Percentiles rank a stretch among this genome's conserved stretches.
phyloP scores from a whole-genome alignment of 2,797 vertebrate genomes.

The Labroides dimidiatus region DNA sequence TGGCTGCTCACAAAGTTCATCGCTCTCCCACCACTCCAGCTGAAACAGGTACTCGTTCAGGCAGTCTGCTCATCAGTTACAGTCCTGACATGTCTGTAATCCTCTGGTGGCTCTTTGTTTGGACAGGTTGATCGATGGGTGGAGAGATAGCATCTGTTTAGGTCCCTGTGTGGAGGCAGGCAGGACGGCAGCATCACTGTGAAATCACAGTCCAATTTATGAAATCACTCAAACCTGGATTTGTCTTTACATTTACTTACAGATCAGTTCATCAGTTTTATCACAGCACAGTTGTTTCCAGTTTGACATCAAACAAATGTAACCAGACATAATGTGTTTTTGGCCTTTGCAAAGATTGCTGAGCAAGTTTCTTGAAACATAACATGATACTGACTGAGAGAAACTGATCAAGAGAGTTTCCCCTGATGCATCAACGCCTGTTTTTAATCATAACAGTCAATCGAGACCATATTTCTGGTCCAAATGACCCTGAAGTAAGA shows the following conservation, averaged over 20 bases:
- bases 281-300: not conserved
- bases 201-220: constrained; percentile 39
- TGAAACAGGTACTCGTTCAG: constrained; percentile 75
- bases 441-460: too few relatives aligned
- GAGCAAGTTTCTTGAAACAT: too few relatives aligned
- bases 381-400: too few relatives aligned
- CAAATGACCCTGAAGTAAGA: too few relatives aligned
- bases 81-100: constrained; percentile 59
- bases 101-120: constrained; percentile 64
- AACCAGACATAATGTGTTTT: too few relatives aligned
- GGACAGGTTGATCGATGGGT: constrained; percentile 73
- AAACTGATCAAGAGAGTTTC: too few relatives aligned
- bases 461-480: too few relatives aligned
- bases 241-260: constrained; percentile 20
- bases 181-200: constrained; percentile 30
- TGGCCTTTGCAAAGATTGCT: too few relatives aligned
- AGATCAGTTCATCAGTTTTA: not conserved
- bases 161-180: constrained; percentile 49
- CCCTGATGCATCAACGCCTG: too few relatives aligned
- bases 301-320: too few relatives aligned
- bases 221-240: constrained; percentile 15
- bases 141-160: constrained; percentile 72
- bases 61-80: constrained; percentile 73
- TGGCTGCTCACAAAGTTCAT: constrained; percentile 62
- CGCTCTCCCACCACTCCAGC: constrained; percentile 65